Conservation (phyloP, 2,113 vertebrate genomes). For the Charadrius vociferus region DNA sequence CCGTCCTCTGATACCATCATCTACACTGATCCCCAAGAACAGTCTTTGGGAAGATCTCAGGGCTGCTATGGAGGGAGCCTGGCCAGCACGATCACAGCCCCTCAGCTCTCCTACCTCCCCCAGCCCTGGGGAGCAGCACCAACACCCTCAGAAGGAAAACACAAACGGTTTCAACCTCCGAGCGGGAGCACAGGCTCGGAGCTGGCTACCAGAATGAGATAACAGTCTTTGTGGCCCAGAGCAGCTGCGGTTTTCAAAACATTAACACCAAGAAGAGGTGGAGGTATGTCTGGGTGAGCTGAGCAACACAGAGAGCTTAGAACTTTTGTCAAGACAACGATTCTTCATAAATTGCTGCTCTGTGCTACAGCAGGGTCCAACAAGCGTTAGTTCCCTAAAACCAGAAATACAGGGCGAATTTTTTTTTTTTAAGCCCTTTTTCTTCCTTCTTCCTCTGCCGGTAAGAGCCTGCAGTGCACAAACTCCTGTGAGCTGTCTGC, state of each 20-base stretch:
- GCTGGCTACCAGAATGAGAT: neutral
- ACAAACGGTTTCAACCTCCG: neutral
- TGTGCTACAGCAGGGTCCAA: neutral
- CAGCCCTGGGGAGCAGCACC: neutral
- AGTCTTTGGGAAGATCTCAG: neutral
- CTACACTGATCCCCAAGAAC: neutral
- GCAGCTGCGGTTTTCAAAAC: neutral
- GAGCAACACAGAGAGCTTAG: neutral
- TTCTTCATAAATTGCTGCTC: neutral
- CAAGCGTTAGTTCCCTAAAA: neutral
- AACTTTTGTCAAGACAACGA: neutral
- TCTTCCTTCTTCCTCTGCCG: neutral
- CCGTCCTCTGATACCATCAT: neutral
- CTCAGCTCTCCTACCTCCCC: neutral
- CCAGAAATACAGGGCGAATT: neutral
- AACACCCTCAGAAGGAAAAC: neutral
- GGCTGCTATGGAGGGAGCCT: neutral
- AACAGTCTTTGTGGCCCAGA: neutral
- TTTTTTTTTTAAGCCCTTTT: neutral
- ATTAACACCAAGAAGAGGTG: neutral
- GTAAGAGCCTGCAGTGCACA: neutral
- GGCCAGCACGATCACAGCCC: neutral
- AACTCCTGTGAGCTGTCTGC: neutral
- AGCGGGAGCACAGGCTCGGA: rapidly evolving
- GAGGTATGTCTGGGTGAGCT: rapidly evolving